Evolutionary conservation across 2,113 vertebrate species (phyloP).

Genomic region (Deroptyus accipitrinus): DNA sequence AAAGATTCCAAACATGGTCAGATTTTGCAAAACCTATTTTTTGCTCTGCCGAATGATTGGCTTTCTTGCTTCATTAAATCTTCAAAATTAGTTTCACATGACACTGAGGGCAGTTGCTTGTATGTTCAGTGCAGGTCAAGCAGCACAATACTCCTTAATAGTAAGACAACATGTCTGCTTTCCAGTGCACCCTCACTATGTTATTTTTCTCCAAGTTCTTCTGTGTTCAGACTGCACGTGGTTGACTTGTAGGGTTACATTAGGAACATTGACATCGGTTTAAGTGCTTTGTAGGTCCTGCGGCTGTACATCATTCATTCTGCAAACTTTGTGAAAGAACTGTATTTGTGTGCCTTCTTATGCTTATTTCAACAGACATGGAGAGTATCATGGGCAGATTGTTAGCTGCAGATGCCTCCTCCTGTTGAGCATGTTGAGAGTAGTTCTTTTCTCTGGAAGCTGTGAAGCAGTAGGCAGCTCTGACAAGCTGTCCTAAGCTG

Average conservation of each 20-base stretch:
- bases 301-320: not conserved
- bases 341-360: not conserved
- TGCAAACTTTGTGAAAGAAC: not conserved
- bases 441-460: not conserved
- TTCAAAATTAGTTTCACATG: not conserved
- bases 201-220: not conserved
- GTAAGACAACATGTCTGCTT: not conserved
- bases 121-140: not conserved
- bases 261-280: not conserved
- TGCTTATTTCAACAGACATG: not conserved
- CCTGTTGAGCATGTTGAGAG: not conserved
- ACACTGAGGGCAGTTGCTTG: not conserved
- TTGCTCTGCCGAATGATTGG: not conserved
- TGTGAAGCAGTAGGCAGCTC: not conserved
- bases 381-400: not conserved
- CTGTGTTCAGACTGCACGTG: not conserved
- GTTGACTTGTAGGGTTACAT: not conserved
- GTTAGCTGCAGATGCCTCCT: not conserved
- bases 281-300: not conserved
- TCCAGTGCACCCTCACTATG: not conserved
- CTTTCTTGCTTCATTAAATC: not conserved
- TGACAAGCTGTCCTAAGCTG: not conserved
- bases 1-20: not conserved
- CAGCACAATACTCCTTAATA: not conserved
- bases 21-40: not conserved